Evolutionary conservation across 2,888 invertebrate species (phyloP).

Genomic region (Sclerodermus sp.): DNA sequence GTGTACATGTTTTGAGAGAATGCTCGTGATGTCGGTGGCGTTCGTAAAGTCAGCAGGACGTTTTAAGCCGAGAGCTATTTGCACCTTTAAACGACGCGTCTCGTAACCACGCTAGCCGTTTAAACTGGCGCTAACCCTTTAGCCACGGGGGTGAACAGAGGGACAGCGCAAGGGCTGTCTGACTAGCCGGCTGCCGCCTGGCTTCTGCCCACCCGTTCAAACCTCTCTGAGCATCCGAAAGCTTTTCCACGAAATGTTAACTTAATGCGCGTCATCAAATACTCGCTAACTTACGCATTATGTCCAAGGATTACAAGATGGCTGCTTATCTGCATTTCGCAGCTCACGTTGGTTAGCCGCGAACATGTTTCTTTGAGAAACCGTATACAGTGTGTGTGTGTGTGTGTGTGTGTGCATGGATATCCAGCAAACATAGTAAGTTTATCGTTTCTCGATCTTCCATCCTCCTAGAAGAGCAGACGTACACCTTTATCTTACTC

Average conservation of each 20-base stretch:
- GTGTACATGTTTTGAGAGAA: constrained; percentile 13
- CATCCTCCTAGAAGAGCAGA: too few relatives aligned
- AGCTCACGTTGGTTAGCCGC: constrained; percentile 37
- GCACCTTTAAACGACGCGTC: constrained; percentile 19
- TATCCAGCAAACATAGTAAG: too few relatives aligned
- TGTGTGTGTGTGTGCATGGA: too few relatives aligned
- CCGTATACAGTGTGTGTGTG: too few relatives aligned
- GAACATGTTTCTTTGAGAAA: constrained; percentile 4
- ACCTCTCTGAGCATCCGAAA: neutral
- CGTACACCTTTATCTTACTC: too few relatives aligned
- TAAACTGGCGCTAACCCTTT: constrained; percentile 14
- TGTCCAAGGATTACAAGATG: constrained; percentile 51
- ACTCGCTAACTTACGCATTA: constrained; percentile 51
- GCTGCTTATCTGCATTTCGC: constrained; percentile 50
- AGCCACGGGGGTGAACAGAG: neutral
- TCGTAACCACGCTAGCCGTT: constrained; percentile 17
- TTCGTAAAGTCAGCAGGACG: constrained; percentile 11
- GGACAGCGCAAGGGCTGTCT: neutral
- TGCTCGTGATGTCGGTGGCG: constrained; percentile 3
- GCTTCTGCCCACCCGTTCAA: too few relatives aligned
- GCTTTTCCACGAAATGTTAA: constrained; percentile 22
- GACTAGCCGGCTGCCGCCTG: too few relatives aligned
- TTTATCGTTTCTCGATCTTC: too few relatives aligned
- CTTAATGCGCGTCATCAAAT: constrained; percentile 49
- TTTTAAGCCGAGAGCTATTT: constrained; percentile 18